phyloP scores from a whole-genome alignment of 2,797 vertebrate species.

The Typhlichthys subterraneus region DNA sequence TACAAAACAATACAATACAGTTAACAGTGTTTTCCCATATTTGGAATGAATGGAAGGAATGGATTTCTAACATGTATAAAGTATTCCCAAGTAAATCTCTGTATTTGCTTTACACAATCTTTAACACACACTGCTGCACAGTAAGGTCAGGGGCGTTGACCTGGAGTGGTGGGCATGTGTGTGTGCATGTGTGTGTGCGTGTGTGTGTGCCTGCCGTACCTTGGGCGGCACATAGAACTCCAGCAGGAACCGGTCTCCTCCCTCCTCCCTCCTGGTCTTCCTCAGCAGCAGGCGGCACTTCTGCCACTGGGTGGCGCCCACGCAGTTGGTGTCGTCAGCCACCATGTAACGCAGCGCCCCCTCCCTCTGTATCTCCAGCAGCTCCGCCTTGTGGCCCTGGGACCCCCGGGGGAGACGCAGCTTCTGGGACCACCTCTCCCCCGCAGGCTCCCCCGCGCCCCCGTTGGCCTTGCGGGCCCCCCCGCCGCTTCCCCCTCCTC shows the following conservation, averaged over 20 bases:
- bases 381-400: conserved; percentile 87
- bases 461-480: conserved; percentile 73
- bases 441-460: conserved; percentile 72
- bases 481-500: conserved; percentile 42
- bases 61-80: no score
- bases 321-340: conserved; percentile 91
- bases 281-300: conserved; percentile 93
- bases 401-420: conserved; percentile 83
- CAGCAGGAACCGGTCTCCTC: conserved; percentile 89
- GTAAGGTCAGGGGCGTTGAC: no score
- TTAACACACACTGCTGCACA: no score
- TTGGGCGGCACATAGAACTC: conserved; percentile 98
- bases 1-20: no score
- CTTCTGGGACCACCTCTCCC: conserved; percentile 87
- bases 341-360: conserved; percentile 93
- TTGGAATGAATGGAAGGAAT: no score
- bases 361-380: conserved; percentile 93
- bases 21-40: no score
- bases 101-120: no score
- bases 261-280: conserved; percentile 82
- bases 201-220: conserved; percentile 69
- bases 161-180: neutral
- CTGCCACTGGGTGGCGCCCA: conserved; percentile 91
- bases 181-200: conserved; percentile 3
- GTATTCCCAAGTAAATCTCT: no score